Conservation (phyloP, 2,888 invertebrate species). For the Mythimna impura region DNA sequence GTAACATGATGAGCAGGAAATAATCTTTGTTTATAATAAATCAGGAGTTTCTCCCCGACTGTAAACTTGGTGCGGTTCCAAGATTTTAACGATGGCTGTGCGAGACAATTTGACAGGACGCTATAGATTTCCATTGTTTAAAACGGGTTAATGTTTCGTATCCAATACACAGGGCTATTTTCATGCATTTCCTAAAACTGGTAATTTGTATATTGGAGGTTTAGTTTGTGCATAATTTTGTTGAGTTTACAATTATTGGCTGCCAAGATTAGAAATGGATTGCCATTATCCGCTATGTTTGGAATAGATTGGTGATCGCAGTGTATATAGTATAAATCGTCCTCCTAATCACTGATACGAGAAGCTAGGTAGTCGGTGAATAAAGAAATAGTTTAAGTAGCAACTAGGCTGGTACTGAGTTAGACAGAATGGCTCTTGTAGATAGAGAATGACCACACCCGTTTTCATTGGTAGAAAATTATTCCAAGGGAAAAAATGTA, state of each 20-base stretch:
- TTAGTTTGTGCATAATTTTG: background rate
- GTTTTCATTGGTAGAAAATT: too few species aligned
- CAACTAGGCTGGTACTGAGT: too few species aligned
- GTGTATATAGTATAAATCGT: too few species aligned
- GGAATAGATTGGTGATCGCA: background rate
- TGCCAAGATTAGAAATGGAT: background rate
- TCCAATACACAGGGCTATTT: slow-evolving; percentile 23
- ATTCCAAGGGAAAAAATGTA: too few species aligned
- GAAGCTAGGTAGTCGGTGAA: too few species aligned
- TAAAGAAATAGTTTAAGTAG: too few species aligned
- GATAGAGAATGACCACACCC: too few species aligned
- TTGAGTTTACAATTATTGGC: background rate
- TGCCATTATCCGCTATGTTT: background rate
- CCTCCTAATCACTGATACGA: too few species aligned
- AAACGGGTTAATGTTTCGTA: background rate
- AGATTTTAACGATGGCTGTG: slow-evolving; percentile 28
- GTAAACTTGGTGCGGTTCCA: slow-evolving; percentile 38
- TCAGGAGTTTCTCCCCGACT: slow-evolving; percentile 1
- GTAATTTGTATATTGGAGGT: slow-evolving; percentile 7
- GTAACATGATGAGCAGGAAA: slow-evolving; percentile 3
- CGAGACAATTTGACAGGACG: slow-evolving; percentile 34
- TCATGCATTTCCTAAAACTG: slow-evolving; percentile 14
- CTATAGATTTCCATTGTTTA: slow-evolving; percentile 42
- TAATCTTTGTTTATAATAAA: slow-evolving; percentile 31
- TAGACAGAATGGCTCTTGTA: too few species aligned